Evolutionary conservation across 1,140 invertebrate species (phyloP).

Genomic region (Sesamia nonagrioides): DNA sequence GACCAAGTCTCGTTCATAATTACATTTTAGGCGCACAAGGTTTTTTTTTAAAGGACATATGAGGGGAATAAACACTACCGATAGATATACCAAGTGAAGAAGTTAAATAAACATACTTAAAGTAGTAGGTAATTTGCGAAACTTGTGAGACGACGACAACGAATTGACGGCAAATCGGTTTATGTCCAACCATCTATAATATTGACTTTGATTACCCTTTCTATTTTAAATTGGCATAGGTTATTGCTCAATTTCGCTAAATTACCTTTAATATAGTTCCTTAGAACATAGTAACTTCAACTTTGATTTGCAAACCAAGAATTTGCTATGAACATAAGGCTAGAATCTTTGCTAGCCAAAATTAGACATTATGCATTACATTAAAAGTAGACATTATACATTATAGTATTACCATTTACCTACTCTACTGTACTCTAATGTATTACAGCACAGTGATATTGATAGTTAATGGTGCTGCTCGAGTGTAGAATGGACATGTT

Average conservation of each 20-base stretch:
- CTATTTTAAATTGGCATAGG: neutral
- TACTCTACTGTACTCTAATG: neutral
- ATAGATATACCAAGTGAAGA: neutral
- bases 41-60: too few relatives aligned
- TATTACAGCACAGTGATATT: slow-evolving; percentile 29
- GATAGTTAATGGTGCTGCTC: slow-evolving; percentile 27
- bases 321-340: neutral
- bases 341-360: slow-evolving; percentile 6
- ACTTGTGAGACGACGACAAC: neutral
- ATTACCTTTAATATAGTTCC: neutral
- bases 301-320: neutral
- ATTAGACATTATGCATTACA: slow-evolving; percentile 22
- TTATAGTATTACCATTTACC: slow-evolving; percentile 11
- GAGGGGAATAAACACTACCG: too few relatives aligned
- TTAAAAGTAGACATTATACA: too few relatives aligned
- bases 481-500: slow-evolving; percentile 26
- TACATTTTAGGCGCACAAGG: too few relatives aligned
- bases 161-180: neutral
- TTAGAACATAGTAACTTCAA: neutral
- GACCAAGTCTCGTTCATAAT: neutral
- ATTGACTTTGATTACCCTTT: neutral
- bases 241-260: neutral
- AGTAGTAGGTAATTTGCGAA: neutral
- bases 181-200: too few relatives aligned
- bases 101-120: too few relatives aligned